phyloP scores from a whole-genome alignment of 2,113 vertebrate species.

The Heloderma charlesbogerti region DNA sequence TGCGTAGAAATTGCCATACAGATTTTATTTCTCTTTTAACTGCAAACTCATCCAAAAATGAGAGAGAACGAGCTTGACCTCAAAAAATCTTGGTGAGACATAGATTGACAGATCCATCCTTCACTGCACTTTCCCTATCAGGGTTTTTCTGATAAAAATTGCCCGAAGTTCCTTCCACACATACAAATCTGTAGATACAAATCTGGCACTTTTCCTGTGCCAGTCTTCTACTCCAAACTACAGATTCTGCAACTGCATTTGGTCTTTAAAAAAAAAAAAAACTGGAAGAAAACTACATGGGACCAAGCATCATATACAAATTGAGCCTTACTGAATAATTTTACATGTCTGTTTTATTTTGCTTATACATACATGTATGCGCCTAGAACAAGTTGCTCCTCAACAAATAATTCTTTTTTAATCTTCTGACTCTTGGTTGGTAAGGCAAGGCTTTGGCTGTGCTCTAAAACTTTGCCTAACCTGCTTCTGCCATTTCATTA shows the following conservation, averaged over 20 bases:
- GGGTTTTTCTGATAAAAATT: background rate
- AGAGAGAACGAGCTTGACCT: too few relatives aligned
- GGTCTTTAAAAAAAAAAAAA: background rate
- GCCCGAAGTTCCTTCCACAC: background rate
- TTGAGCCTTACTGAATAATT: background rate
- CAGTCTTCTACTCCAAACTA: background rate
- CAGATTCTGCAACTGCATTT: background rate
- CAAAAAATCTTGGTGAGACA: too few relatives aligned
- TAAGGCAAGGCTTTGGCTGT: background rate
- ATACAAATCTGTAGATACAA: background rate
- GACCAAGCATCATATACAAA: background rate
- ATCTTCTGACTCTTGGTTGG: background rate
- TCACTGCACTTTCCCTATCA: background rate
- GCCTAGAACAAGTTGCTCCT: background rate
- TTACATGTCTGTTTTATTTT: background rate
- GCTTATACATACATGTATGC: background rate
- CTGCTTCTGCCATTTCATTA: background rate
- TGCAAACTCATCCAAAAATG: too few relatives aligned
- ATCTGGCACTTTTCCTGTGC: background rate
- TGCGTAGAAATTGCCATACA: too few relatives aligned
- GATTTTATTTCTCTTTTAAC: too few relatives aligned
- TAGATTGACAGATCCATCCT: too few relatives aligned
- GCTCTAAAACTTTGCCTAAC: background rate
- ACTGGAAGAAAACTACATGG: background rate
- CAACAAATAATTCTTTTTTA: background rate